phyloP scores from a whole-genome alignment of 2,888 invertebrate genomes.

The Peribatodes rhomboidaria region DNA sequence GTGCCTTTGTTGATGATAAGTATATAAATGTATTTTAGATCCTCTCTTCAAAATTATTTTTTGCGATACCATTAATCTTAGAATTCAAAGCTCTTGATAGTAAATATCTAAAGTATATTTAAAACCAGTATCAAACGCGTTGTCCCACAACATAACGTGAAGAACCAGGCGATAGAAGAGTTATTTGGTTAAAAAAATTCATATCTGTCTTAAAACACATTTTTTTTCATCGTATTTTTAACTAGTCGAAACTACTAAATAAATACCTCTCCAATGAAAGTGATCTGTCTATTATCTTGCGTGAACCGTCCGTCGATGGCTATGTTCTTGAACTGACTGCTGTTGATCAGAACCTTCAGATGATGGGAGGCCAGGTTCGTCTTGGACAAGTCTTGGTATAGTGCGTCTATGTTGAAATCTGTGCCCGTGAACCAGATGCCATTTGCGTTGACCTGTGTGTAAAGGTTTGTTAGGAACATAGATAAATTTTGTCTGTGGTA shows the following conservation, averaged over 20 bases:
- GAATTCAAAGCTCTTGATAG: not conserved
- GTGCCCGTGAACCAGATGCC: slow-evolving; percentile 94
- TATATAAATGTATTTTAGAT: not conserved
- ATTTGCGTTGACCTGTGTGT: slow-evolving; percentile 88
- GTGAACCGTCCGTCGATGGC: slow-evolving; percentile 89
- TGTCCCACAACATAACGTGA: too few species aligned
- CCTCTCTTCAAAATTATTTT: not conserved
- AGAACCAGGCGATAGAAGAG: too few species aligned
- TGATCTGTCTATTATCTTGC: slow-evolving; percentile 89
- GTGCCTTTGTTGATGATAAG: not conserved
- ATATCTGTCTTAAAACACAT: too few species aligned
- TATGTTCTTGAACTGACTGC: slow-evolving; percentile 91
- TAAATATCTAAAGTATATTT: too few species aligned
- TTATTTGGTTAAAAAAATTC: too few species aligned
- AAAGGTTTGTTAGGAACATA: not conserved
- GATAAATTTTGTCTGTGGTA: too few species aligned
- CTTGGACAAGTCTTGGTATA: slow-evolving; percentile 91
- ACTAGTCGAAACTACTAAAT: too few species aligned
- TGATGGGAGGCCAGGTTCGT: slow-evolving; percentile 88
- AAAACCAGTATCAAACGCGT: too few species aligned
- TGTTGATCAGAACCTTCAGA: slow-evolving; percentile 90
- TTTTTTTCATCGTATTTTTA: too few species aligned
- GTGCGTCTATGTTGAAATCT: slow-evolving; percentile 89
- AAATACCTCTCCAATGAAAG: slow-evolving; percentile 89
- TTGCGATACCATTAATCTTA: not conserved